Conservation (phyloP, 2,113 vertebrate species). For the Pteruthius melanotis region DNA sequence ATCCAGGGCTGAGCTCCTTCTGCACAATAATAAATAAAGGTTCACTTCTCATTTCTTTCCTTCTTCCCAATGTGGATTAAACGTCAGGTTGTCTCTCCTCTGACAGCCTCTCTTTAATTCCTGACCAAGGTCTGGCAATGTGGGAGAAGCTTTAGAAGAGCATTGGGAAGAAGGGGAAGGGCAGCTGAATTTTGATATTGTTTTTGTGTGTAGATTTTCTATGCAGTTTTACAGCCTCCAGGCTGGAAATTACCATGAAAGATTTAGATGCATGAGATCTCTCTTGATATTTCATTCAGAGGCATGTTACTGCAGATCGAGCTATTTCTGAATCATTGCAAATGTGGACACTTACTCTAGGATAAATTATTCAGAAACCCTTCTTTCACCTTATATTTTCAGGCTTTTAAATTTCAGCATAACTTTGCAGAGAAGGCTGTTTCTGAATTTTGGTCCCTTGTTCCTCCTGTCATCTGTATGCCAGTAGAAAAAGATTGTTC, state of each 20-base stretch:
- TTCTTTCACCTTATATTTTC: constrained; percentile 27
- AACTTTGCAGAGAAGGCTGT: neutral
- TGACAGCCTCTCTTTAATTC: neutral
- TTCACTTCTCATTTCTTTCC: neutral
- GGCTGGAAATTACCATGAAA: constrained; percentile 38
- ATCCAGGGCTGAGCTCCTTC: neutral
- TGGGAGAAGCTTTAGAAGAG: neutral
- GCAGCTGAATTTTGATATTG: neutral
- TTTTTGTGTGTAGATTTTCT: neutral
- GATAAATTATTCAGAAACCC: constrained; percentile 52
- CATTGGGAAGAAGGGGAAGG: neutral
- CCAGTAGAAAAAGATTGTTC: neutral
- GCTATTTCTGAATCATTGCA: constrained; percentile 42
- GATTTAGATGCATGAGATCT: constrained; percentile 6
- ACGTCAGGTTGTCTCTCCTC: neutral
- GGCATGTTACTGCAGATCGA: neutral
- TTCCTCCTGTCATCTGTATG: neutral
- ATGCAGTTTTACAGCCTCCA: neutral
- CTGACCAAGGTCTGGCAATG: neutral
- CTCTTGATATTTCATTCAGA: constrained; percentile 32
- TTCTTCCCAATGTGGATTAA: neutral
- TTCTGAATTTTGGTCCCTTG: neutral
- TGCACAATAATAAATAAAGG: neutral
- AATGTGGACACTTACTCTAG: constrained; percentile 41
- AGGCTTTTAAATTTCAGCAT: constrained; percentile 16